A percentile compares a stretch with the other conserved stretches of the same genome.
Evolutionary conservation across 2,113 vertebrate species (phyloP).

Genomic region (Ammodytes dubius): DNA sequence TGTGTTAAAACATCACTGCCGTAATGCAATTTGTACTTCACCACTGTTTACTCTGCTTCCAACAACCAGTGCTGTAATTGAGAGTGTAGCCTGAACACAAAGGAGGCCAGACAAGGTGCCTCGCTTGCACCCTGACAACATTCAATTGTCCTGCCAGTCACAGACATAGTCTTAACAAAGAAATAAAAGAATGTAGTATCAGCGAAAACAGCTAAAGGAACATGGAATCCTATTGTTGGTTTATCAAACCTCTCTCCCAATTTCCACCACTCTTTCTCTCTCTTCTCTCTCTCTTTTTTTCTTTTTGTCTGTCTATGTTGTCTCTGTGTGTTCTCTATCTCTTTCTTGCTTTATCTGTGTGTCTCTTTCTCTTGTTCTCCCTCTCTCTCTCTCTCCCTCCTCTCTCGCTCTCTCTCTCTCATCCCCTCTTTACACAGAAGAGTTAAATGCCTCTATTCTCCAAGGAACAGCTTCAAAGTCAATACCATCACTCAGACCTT

Average conservation of each 20-base stretch:
- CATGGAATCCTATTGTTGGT: background rate
- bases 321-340: no score
- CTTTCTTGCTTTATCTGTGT: background rate
- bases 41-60: background rate
- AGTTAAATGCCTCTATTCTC: conserved; percentile 54
- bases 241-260: background rate
- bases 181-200: conserved; percentile 7
- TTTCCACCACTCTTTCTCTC: no score
- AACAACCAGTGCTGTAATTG: conserved; percentile 46
- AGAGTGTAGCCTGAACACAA: conserved; percentile 42
- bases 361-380: background rate
- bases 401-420: background rate
- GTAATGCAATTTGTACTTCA: conserved; percentile 47
- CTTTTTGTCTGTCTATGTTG: background rate
- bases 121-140: background rate
- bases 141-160: conserved; percentile 39
- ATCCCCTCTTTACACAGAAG: conserved; percentile 7
- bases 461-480: conserved; percentile 71
- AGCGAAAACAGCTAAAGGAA: background rate
- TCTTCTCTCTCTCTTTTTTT: accelerated
- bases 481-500: conserved; percentile 61
- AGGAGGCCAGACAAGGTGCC: conserved; percentile 9
- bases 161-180: background rate
- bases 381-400: background rate
- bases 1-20: conserved; percentile 14